These are phyloP conservation scores for Rhabdomys pumilio DNA, from an alignment of 2,797 vertebrate species.

Conservation along the genomic window DNA sequence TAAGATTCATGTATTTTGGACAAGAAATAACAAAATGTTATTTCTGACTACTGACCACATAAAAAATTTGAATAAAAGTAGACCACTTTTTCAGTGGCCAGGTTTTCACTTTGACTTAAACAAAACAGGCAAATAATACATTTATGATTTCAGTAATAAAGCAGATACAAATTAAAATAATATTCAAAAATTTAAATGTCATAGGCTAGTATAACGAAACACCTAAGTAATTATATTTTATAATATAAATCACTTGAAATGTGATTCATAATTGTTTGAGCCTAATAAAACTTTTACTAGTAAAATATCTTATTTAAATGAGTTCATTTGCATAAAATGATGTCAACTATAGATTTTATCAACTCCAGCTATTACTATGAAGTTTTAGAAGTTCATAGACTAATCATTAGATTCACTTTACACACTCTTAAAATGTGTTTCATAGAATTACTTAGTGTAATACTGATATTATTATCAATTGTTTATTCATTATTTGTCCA, in stretches of 20 bases:
- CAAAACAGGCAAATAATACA: not conserved
- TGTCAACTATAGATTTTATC: not conserved
- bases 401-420: constrained; percentile 44
- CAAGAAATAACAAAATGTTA: constrained; percentile 30
- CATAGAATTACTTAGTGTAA: not conserved
- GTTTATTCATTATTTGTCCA: not conserved
- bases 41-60: not conserved
- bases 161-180: not conserved
- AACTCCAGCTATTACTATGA: not conserved
- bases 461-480: not conserved
- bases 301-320: not conserved
- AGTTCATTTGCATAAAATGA: not conserved
- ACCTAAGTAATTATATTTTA: constrained; percentile 1
- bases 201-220: not conserved
- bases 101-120: not conserved
- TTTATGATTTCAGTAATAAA: not conserved
- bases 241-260: not conserved
- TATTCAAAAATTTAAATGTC: not conserved
- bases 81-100: not conserved
- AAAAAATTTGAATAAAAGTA: constrained; percentile 7
- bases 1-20: not conserved
- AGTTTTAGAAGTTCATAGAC: constrained; percentile 1
- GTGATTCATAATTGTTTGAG: not conserved
- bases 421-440: not conserved
- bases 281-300: not conserved